A percentile compares a stretch with the other conserved stretches of the same genome.
These are phyloP conservation scores for Calypte anna DNA, from an alignment of 2,113 vertebrate species.

Conservation along the genomic window DNA sequence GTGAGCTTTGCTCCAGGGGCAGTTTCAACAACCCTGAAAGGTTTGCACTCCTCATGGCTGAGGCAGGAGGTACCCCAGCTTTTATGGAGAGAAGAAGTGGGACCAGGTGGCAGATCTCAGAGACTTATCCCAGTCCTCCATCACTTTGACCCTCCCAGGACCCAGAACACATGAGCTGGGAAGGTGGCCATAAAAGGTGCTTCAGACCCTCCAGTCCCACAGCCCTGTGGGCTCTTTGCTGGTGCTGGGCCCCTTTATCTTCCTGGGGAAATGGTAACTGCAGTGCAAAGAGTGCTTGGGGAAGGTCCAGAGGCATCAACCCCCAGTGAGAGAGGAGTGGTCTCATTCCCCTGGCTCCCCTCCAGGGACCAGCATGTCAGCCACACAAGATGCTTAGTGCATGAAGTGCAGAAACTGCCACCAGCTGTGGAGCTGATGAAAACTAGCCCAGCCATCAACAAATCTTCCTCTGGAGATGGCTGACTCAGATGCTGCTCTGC, in stretches of 20 bases:
- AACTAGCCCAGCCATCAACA: background rate
- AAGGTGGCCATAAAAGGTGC: background rate
- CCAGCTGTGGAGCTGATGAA: slow-evolving; percentile 50
- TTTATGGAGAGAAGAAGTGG: background rate
- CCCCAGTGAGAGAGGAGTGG: background rate
- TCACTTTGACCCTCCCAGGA: background rate
- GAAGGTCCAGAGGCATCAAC: background rate
- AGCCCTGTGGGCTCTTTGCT: background rate
- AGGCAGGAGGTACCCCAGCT: background rate
- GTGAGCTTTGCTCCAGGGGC: background rate
- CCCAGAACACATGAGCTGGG: background rate
- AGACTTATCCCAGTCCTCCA: background rate
- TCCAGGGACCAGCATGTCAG: slow-evolving; percentile 16
- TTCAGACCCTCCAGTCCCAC: background rate
- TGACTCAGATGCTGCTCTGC: slow-evolving; percentile 40
- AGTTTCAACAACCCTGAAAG: background rate
- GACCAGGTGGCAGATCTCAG: background rate
- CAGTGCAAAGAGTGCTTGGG: background rate
- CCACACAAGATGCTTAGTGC: background rate
- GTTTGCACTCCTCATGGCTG: background rate
- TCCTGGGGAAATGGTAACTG: background rate
- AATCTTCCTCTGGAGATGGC: background rate
- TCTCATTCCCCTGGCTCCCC: background rate
- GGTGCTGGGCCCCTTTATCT: background rate
- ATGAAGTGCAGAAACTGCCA: slow-evolving; percentile 29